Evolutionary conservation across 1,140 invertebrate species (phyloP).

Genomic region (Elysia chlorotica): DNA sequence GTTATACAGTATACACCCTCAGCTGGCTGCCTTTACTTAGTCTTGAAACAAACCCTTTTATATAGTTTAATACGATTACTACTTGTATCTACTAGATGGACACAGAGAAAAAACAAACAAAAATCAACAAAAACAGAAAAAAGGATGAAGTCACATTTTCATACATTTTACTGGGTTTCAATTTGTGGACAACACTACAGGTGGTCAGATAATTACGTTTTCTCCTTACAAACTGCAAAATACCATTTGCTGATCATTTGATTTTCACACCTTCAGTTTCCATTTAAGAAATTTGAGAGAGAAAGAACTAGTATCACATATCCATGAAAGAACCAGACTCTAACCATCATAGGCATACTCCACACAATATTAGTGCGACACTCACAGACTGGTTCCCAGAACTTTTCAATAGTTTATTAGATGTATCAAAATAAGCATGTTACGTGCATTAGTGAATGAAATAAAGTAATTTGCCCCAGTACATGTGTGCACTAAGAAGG

Average conservation of each 20-base stretch:
- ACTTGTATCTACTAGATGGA: too few species aligned
- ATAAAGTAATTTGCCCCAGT: too few species aligned
- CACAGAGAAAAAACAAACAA: background rate
- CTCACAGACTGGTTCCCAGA: background rate
- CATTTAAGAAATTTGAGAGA: background rate
- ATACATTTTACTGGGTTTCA: slow-evolving; percentile 16
- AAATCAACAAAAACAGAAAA: background rate
- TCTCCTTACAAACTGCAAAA: background rate
- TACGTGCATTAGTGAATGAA: too few species aligned
- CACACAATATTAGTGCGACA: background rate
- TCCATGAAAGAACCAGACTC: background rate
- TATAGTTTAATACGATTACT: too few species aligned
- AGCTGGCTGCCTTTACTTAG: too few species aligned
- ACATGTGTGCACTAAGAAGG: too few species aligned
- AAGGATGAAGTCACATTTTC: background rate
- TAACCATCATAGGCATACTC: background rate
- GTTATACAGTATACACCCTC: too few species aligned
- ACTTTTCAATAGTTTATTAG: background rate
- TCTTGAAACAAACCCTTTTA: too few species aligned
- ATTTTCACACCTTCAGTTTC: background rate
- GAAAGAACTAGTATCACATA: background rate
- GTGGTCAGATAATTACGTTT: slow-evolving; percentile 3
- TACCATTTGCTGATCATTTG: background rate
- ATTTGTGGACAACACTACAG: slow-evolving; percentile 19
- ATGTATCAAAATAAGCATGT: background rate